Evolutionary conservation across 2,113 vertebrate genomes (phyloP).

Genomic region (Gorsachius goisagi): DNA sequence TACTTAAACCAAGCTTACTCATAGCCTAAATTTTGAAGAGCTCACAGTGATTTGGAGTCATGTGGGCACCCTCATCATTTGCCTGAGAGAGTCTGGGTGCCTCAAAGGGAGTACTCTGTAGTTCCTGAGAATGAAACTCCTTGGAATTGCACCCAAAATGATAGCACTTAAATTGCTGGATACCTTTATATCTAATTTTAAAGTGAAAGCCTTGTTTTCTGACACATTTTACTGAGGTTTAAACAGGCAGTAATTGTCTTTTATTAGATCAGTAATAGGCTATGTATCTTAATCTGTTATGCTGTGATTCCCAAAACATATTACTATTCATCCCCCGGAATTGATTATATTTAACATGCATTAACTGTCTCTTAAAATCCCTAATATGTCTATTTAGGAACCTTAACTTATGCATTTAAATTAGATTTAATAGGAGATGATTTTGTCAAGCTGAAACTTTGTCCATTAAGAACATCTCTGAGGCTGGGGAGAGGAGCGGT

Average conservation of each 20-base stretch:
- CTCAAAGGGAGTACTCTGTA: background rate
- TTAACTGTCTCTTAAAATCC: background rate
- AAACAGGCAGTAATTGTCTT: background rate
- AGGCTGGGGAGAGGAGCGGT: background rate
- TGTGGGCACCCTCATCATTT: accelerated
- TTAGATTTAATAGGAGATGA: background rate
- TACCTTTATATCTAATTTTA: background rate
- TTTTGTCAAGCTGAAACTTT: background rate
- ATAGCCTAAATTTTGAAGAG: background rate
- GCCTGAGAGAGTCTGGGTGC: background rate
- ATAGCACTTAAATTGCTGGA: background rate
- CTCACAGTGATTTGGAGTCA: accelerated
- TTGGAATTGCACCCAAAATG: no score
- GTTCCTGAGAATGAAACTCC: background rate
- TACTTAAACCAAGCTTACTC: background rate
- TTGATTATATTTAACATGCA: background rate
- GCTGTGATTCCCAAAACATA: background rate
- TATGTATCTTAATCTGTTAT: background rate
- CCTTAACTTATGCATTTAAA: conserved; percentile 20
- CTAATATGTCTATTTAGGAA: background rate
- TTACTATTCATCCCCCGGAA: background rate
- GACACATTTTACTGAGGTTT: background rate
- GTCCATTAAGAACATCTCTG: background rate
- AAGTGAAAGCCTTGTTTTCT: background rate
- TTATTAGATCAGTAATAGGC: background rate